Evolutionary conservation across 2,113 vertebrate species (phyloP).

Genomic region (Ammospiza caudacuta): DNA sequence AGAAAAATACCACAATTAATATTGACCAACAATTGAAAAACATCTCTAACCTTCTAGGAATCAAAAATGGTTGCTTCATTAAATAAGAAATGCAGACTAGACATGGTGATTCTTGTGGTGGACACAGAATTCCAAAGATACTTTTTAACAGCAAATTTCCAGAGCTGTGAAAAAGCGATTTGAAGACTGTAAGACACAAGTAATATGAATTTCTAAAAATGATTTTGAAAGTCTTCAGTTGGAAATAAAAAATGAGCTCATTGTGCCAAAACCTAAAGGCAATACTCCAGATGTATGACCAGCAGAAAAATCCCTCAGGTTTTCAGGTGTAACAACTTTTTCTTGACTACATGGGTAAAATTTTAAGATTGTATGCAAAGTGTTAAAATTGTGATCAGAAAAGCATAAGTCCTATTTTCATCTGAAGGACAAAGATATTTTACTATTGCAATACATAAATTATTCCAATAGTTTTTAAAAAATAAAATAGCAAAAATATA

Average conservation of each 20-base stretch:
- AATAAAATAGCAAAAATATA: not conserved
- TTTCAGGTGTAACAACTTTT: not conserved
- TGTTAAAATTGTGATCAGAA: not conserved
- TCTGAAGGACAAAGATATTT: not conserved
- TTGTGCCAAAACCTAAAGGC: not conserved
- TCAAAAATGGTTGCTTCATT: not conserved
- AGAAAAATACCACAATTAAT: not conserved
- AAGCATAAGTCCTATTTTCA: not conserved
- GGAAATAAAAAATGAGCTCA: not conserved
- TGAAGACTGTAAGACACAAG: not conserved
- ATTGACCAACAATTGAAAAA: not conserved
- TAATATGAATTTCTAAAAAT: not conserved
- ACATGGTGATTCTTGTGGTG: not conserved
- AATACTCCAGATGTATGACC: not conserved
- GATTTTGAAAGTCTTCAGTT: not conserved
- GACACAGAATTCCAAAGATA: not conserved
- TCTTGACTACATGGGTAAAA: not conserved
- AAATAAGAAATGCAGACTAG: not conserved
- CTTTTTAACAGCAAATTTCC: not conserved
- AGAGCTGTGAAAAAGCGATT: not conserved
- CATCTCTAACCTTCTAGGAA: not conserved
- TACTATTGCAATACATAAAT: not conserved
- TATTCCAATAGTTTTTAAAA: accelerated
- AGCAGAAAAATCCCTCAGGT: not conserved
- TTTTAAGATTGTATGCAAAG: not conserved